Percentiles rank a stretch among this genome's conserved stretches.
Conservation (phyloP, 2,113 vertebrate species). For the Erinaceus europaeus region DNA sequence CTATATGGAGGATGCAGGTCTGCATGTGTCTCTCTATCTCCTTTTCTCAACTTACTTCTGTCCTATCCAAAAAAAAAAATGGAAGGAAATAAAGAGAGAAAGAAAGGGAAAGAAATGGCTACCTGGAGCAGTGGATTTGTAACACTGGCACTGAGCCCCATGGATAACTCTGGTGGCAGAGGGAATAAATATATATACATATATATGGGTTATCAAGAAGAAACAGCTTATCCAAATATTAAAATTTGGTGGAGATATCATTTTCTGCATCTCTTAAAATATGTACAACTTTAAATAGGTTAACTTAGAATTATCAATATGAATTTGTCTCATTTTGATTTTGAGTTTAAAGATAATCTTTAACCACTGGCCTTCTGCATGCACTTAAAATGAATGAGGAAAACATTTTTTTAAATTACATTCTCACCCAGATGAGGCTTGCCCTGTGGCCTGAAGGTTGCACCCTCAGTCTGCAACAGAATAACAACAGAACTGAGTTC, state of each 20-base stretch:
- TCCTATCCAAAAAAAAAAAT: too few species aligned
- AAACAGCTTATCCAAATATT: neutral
- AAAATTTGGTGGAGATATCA: neutral
- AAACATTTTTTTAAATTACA: neutral
- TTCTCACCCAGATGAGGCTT: constrained; percentile 44
- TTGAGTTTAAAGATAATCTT: neutral
- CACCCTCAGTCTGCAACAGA: neutral
- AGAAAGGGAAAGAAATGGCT: too few species aligned
- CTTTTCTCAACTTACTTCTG: too few species aligned
- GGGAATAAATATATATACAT: too few species aligned
- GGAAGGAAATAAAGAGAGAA: too few species aligned
- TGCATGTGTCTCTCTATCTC: too few species aligned
- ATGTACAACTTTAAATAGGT: neutral
- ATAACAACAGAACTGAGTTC: constrained; percentile 20
- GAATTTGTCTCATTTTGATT: constrained; percentile 16
- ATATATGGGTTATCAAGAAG: neutral
- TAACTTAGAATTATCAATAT: neutral
- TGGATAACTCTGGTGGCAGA: too few species aligned
- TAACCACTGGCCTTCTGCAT: neutral
- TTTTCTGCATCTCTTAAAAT: neutral
- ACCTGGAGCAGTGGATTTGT: too few species aligned
- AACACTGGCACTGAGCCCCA: too few species aligned
- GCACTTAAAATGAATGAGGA: constrained; percentile 22
- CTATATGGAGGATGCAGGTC: too few species aligned
- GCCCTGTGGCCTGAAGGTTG: constrained; percentile 15